phyloP scores from a whole-genome alignment of 2,888 invertebrate genomes.

The Synergus laeviventris region DNA sequence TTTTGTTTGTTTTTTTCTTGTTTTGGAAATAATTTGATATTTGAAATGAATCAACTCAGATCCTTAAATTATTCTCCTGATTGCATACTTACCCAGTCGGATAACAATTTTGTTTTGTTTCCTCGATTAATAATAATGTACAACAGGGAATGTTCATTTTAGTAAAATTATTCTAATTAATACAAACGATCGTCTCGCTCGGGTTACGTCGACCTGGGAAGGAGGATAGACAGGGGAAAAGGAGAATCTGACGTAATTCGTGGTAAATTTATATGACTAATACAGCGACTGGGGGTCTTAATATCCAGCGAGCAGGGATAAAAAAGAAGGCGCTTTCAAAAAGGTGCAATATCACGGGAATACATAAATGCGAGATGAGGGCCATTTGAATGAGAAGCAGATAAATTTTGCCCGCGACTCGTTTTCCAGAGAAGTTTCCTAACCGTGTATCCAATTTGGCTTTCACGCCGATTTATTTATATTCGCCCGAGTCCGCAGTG shows the following conservation, averaged over 20 bases:
- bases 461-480: slow-evolving; percentile 66
- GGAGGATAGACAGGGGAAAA: slow-evolving; percentile 18
- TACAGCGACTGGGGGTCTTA: slow-evolving; percentile 70
- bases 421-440: slow-evolving; percentile 57
- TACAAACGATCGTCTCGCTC: slow-evolving; percentile 17
- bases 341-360: slow-evolving; percentile 74
- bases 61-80: not conserved
- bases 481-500: slow-evolving; percentile 50
- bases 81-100: not conserved
- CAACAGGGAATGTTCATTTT: slow-evolving; percentile 18
- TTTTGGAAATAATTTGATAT: not conserved
- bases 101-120: not conserved
- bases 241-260: slow-evolving; percentile 41
- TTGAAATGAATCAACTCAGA: not conserved
- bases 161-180: slow-evolving; percentile 25
- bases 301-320: slow-evolving; percentile 64
- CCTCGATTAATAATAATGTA: slow-evolving; percentile 2
- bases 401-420: slow-evolving; percentile 70
- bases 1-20: too few species aligned
- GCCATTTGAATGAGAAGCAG: slow-evolving; percentile 73
- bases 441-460: slow-evolving; percentile 65
- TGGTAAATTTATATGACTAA: slow-evolving; percentile 72
- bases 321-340: slow-evolving; percentile 67
- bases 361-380: slow-evolving; percentile 74
- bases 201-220: not conserved